Evolutionary conservation across 2,888 invertebrate genomes (phyloP).

Genomic region (Autographa pulchrina): DNA sequence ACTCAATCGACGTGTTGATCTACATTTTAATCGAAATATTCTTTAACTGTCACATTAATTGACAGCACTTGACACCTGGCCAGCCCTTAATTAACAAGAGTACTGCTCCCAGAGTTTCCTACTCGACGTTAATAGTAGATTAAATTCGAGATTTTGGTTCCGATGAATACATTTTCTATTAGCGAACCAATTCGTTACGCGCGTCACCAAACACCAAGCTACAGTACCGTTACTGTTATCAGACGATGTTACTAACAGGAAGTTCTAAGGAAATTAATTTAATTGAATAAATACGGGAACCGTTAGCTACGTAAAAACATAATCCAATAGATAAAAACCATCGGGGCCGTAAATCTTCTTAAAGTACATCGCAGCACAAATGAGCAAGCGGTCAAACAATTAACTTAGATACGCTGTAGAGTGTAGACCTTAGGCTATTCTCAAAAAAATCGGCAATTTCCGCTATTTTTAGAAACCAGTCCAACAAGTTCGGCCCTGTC

Average conservation of each 20-base stretch:
- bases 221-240: conserved; percentile 39
- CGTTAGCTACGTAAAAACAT: conserved; percentile 5
- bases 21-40: conserved; percentile 22
- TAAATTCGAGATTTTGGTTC: not conserved
- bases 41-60: not conserved
- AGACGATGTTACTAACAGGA: conserved; percentile 31
- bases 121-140: not conserved
- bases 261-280: conserved; percentile 20
- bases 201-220: not conserved
- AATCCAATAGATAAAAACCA: conserved; percentile 7
- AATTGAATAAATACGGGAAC: conserved; percentile 1
- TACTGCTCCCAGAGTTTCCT: not conserved
- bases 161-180: not conserved
- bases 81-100: not conserved
- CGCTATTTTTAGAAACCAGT: conserved; percentile 88
- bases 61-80: not conserved
- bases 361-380: conserved; percentile 20
- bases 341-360: not conserved
- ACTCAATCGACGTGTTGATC: conserved; percentile 9
- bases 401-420: conserved; percentile 49
- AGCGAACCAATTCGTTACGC: not conserved
- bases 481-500: conserved; percentile 81
- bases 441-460: conserved; percentile 77
- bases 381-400: conserved; percentile 36
- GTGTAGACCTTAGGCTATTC: conserved; percentile 70